phyloP scores from a whole-genome alignment of 2,113 vertebrate genomes.

The Genyomyrus donnyi region DNA sequence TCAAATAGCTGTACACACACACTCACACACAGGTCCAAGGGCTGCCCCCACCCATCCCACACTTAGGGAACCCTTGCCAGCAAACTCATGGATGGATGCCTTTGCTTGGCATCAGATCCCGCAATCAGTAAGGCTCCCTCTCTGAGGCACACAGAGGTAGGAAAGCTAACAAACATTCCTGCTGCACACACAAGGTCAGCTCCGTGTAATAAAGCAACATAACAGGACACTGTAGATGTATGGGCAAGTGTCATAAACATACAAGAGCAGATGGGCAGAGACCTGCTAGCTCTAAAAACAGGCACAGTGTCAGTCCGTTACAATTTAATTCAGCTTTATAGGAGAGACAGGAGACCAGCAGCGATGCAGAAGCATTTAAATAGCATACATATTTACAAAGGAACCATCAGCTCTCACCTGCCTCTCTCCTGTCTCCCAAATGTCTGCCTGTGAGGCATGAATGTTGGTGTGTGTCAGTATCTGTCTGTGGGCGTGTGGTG shows the following conservation, averaged over 20 bases:
- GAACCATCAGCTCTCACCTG: not conserved
- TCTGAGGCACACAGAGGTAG: constrained; percentile 66
- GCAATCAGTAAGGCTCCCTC: constrained; percentile 60
- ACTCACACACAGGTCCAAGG: not conserved
- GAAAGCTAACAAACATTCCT: constrained; percentile 52
- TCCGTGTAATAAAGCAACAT: not conserved
- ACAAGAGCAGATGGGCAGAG: not conserved
- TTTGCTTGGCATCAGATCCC: not conserved
- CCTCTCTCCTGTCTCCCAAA: not conserved
- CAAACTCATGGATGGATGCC: not conserved
- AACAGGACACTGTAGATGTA: not conserved
- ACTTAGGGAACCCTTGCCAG: not conserved
- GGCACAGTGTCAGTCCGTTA: not conserved
- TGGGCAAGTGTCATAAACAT: not conserved
- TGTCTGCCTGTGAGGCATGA: not conserved
- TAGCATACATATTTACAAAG: not conserved
- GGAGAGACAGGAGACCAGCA: not conserved
- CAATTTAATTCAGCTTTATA: not conserved
- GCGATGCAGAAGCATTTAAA: not conserved
- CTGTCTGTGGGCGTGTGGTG: not conserved
- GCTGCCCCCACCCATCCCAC: not conserved
- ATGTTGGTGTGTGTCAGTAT: not conserved
- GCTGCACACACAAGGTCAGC: not conserved
- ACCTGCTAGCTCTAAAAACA: not conserved
- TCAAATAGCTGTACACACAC: not conserved